Conservation (phyloP, 2,888 invertebrate genomes). For the Rhaphigaster nebulosa region DNA sequence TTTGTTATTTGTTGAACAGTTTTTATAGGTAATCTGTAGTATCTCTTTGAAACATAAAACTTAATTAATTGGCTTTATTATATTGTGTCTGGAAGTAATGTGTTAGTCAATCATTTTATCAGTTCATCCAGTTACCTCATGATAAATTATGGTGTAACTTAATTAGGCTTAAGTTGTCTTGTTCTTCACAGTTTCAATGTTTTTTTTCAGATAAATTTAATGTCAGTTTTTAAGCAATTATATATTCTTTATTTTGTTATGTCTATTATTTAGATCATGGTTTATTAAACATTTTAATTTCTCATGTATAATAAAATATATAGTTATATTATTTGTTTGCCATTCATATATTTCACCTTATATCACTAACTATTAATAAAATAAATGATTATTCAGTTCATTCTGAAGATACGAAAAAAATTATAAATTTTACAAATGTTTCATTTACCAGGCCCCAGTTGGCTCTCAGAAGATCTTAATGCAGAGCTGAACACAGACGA, state of each 20-base stretch:
- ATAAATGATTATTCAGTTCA: background rate
- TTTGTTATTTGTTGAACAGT: no score
- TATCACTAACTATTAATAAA: background rate
- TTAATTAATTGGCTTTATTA: no score
- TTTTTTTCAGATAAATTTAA: background rate
- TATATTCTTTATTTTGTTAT: background rate
- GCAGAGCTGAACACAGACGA: conserved; percentile 55
- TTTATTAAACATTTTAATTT: background rate
- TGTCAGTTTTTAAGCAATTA: no score
- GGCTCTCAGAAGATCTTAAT: conserved; percentile 54
- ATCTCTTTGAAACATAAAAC: no score
- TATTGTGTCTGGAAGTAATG: no score
- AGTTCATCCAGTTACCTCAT: background rate
- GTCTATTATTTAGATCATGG: background rate
- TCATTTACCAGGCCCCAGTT: conserved; percentile 56
- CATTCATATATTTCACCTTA: background rate
- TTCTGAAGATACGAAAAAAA: background rate
- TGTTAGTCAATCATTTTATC: background rate
- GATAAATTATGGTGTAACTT: no score
- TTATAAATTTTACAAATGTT: conserved; percentile 39
- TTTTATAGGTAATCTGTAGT: no score
- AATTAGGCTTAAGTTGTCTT: background rate
- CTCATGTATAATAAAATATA: background rate
- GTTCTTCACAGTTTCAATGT: background rate
- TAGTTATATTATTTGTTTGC: background rate